phyloP scores from a whole-genome alignment of 2,888 invertebrate genomes.

The Mythimna vitellina region DNA sequence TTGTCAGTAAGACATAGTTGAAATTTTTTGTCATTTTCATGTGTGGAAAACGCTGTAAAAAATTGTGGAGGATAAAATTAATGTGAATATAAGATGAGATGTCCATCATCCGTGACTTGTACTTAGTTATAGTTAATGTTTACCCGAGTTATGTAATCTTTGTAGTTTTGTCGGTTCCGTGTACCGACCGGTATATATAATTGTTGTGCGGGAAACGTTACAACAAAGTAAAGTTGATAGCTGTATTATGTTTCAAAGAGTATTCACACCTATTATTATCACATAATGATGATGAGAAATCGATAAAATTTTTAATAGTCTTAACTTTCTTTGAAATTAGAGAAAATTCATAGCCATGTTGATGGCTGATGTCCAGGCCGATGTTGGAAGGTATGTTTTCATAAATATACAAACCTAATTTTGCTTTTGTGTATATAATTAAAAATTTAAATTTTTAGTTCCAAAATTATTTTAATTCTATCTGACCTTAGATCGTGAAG shows the following conservation, averaged over 20 bases:
- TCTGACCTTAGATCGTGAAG: neutral
- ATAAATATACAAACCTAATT: neutral
- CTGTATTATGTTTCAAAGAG: conserved; percentile 10
- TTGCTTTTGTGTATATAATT: neutral
- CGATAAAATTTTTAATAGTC: neutral
- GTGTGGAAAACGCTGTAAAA: conserved; percentile 32
- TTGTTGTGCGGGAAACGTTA: conserved; percentile 43
- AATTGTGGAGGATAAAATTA: conserved; percentile 36
- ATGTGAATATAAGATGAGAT: conserved; percentile 36
- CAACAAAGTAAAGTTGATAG: conserved; percentile 51
- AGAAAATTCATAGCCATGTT: neutral
- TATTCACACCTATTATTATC: conserved; percentile 23
- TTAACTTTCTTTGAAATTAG: neutral
- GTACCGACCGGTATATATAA: conserved; percentile 55
- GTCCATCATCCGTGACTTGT: conserved; percentile 62
- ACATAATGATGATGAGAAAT: conserved; percentile 17
- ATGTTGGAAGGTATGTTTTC: neutral
- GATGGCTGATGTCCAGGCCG: too few species aligned
- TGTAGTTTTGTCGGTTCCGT: conserved; percentile 65
- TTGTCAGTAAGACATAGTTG: conserved; percentile 27
- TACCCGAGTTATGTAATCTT: conserved; percentile 69
- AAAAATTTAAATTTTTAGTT: neutral
- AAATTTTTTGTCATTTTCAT: conserved; percentile 31
- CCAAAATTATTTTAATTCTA: neutral
- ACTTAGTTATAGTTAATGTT: conserved; percentile 61